Base-by-base conservation (phyloP, 2,888 invertebrate species). In the Lathronympha strigana region DNA sequence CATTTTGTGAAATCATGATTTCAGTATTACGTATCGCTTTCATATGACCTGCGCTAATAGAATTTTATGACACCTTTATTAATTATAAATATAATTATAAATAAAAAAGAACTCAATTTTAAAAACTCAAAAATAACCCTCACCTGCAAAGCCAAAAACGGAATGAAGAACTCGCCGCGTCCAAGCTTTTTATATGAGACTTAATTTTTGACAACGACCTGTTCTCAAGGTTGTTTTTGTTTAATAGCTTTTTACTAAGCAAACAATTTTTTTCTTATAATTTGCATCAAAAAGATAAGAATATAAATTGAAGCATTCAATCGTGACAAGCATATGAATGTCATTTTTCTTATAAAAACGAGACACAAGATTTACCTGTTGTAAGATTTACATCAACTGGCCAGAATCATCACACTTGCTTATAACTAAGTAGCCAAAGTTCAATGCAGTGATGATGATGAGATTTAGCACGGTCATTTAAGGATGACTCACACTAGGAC, bases 131-230 rank as follows among this genome's bases (percentile, higher is more conserved):
- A 40, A 28, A 4, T 8, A 19, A 17, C 3, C 25, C 63, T 51
- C 47, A 57, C 63, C 63, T 51, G 40, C 28, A 51, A 25, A 17
- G n/a, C 3, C 33, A n/a, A 17, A 11, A 31, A 33, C 2, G 25
- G 33, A 58, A 1, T 63, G 63, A 63, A 38, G 21, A 28, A 1
- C 13, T 17, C 19, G 13, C 40, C 4, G 21, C 15, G 3, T 31
- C 21, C 21, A 5, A 19, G 17, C 23, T n/a, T 50, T 63, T 50
- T 63, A 63, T 63, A 63, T 47, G 33, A 11, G 51, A 33, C 15
- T 38, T 40, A n/a, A 19, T 17, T 25, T 21, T 45, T 51, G 43
- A 23, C 17, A 43, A 40, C 50, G 50, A 51, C 63, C 6, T 17
- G 2, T 21, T n/a, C n/a, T n/a, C 63, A 58, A 58, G 57, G 63